Base-by-base conservation (phyloP, 2,888 invertebrate genomes). In the Cheilosia vulpina region DNA sequence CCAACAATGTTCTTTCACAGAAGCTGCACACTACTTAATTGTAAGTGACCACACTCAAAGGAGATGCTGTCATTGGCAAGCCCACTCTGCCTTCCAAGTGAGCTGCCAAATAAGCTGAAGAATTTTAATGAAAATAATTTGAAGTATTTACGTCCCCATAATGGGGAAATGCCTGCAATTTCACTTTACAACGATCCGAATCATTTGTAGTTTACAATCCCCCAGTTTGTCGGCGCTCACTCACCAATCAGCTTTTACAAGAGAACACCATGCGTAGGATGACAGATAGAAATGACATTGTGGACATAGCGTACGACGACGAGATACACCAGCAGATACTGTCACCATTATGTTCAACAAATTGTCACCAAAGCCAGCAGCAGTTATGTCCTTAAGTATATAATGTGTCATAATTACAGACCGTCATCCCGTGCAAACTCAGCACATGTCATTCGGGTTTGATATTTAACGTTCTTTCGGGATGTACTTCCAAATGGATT, bases 51-150 rank as follows among this genome's bases (percentile, higher is more conserved):
- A 38, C 31, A 13, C 38, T 38, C 38, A 13, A 38, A 38, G 38
- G 4, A 7, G 41, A 21, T 19, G 6, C 31, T 21, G 34, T 31
- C 62, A 62, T 53, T 27, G 6, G 21, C 43, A 17, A 21, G 21
- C 27, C 43, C 52, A 45, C 17, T 11, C 15, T 13, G 52, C 58
- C 58, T 43, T 60, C 52, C 31, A 43, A 27, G 21, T 31, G 38
- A 41, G 34, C 34, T 3, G 17, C 60, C 76, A 65, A 65, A 69
- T 73, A 65, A 41, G 50, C 45, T 9, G 6, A 84, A 52, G 79
- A 84, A 84, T 84, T 73, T 84, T 84, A 84, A 84, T 84, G 83
- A 79, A 79, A 84, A 75, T 84, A 84, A 84, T 78, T 84, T 63
- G 55, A 73, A 43, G 43, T 55, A 50, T 83, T 72, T 45, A 58